A percentile compares a stretch with the other conserved stretches of the same genome.
These are phyloP conservation scores for Harpalus rubripes DNA, from an alignment of 2,888 invertebrate genomes.

Conservation along the genomic window DNA sequence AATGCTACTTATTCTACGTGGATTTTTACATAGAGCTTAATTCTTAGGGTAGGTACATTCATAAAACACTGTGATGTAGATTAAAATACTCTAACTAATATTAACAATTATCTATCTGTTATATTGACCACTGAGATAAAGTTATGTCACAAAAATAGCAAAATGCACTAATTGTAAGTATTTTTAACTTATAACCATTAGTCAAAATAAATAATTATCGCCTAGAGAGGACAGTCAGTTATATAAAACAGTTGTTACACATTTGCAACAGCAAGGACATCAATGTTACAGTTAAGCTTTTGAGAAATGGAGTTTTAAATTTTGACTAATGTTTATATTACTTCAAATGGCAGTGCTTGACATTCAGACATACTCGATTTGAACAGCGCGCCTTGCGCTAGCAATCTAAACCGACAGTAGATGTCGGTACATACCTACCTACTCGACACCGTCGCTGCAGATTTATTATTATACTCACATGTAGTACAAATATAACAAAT, in stretches of 20 bases:
- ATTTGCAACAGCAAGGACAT: slow-evolving; percentile 56
- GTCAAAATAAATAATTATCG: slow-evolving; percentile 54
- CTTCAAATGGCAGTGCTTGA: slow-evolving; percentile 67
- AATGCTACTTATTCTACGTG: slow-evolving; percentile 64
- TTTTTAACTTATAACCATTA: slow-evolving; percentile 60
- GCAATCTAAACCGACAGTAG: slow-evolving; percentile 28
- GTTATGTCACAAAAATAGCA: slow-evolving; percentile 64
- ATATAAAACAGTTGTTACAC: slow-evolving; percentile 60
- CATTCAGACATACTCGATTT: slow-evolving; percentile 61
- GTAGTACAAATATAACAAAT: slow-evolving; percentile 46
- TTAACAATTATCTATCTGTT: slow-evolving; percentile 64
- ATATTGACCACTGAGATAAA: slow-evolving; percentile 63
- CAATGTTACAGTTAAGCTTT: slow-evolving; percentile 48
- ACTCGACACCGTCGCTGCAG: slow-evolving; percentile 7
- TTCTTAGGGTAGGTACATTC: slow-evolving; percentile 62
- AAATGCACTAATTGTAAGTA: slow-evolving; percentile 57
- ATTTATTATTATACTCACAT: slow-evolving; percentile 30
- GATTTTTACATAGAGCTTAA: slow-evolving; percentile 65
- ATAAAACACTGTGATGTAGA: slow-evolving; percentile 64
- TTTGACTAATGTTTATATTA: slow-evolving; percentile 66
- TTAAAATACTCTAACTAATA: slow-evolving; percentile 63
- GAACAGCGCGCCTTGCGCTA: slow-evolving; percentile 45
- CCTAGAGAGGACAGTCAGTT: slow-evolving; percentile 12
- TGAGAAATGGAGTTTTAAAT: slow-evolving; percentile 29
- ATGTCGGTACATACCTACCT: slow-evolving; percentile 32